Conservation (phyloP, 2,113 vertebrate genomes). For the Corythoichthys haematopterus region DNA sequence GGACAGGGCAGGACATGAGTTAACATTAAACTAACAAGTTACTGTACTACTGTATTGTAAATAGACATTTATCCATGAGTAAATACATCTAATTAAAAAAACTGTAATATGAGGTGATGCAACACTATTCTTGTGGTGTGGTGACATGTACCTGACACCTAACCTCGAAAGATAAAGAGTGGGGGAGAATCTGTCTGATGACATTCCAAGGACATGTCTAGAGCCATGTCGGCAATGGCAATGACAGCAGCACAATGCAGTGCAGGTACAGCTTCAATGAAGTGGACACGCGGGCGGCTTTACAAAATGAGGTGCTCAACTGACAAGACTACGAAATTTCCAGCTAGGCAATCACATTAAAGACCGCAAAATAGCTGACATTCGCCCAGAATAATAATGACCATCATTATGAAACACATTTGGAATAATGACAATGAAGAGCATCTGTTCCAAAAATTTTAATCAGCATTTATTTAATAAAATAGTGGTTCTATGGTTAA, state of each 20-base stretch:
- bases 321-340: not conserved
- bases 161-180: not conserved
- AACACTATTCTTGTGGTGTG: not conserved
- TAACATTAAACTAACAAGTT: too few species aligned
- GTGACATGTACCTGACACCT: not conserved
- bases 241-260: conserved; percentile 27
- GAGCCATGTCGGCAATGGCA: conserved; percentile 37
- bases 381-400: not conserved
- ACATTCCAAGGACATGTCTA: conserved; percentile 56
- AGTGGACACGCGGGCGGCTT: conserved; percentile 13
- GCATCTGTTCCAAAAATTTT: conserved; percentile 60
- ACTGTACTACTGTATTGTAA: too few species aligned
- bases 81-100: too few species aligned
- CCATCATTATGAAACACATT: not conserved
- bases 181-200: conserved; percentile 24
- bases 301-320: conserved; percentile 4
- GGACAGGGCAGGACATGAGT: too few species aligned
- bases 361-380: not conserved
- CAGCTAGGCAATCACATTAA: conserved; percentile 2
- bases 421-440: not conserved
- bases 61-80: too few species aligned
- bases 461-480: conserved; percentile 60
- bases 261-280: conserved; percentile 24
- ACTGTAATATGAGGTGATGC: too few species aligned
- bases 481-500: conserved; percentile 60